Percentiles rank a stretch among this genome's conserved stretches.
Conservation (phyloP, 2,888 invertebrate species). For the Abscondita cerata region DNA sequence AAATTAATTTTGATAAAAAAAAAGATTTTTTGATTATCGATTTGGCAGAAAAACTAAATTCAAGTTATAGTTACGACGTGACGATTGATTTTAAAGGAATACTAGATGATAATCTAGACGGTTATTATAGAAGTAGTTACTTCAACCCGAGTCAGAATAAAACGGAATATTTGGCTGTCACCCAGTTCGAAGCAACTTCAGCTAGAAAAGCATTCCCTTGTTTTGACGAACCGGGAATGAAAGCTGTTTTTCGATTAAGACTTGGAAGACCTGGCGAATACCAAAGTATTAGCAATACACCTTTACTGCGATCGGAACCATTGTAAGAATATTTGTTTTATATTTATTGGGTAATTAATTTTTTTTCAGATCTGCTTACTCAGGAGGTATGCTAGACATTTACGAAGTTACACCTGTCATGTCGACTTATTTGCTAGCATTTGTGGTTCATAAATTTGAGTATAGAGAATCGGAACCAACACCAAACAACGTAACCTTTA, state of each 20-base stretch:
- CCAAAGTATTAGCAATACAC: conserved; percentile 80
- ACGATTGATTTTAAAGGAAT: conserved; percentile 68
- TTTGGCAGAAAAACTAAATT: conserved; percentile 59
- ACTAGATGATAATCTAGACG: conserved; percentile 69
- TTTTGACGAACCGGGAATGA: conserved; percentile 89
- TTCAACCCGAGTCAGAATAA: conserved; percentile 61
- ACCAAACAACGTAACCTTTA: conserved; percentile 63
- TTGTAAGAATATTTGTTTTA: conserved; percentile 59
- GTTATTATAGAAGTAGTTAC: conserved; percentile 76
- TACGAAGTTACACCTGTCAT: conserved; percentile 82
- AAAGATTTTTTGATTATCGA: conserved; percentile 68
- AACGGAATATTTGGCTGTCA: conserved; percentile 72
- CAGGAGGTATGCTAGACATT: conserved; percentile 73
- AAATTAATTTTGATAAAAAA: conserved; percentile 60
- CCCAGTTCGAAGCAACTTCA: conserved; percentile 80
- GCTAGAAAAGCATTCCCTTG: conserved; percentile 90
- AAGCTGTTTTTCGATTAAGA: conserved; percentile 79
- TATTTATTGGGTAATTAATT: background rate
- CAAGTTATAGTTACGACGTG: conserved; percentile 63
- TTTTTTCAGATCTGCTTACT: conserved; percentile 61
- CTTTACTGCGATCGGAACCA: conserved; percentile 60
- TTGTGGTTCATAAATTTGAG: conserved; percentile 76
- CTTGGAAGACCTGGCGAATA: conserved; percentile 69
- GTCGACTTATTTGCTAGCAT: conserved; percentile 93
- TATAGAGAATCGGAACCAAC: conserved; percentile 61